Conservation (phyloP, 2,888 invertebrate genomes). For the Idaea dimidiata region DNA sequence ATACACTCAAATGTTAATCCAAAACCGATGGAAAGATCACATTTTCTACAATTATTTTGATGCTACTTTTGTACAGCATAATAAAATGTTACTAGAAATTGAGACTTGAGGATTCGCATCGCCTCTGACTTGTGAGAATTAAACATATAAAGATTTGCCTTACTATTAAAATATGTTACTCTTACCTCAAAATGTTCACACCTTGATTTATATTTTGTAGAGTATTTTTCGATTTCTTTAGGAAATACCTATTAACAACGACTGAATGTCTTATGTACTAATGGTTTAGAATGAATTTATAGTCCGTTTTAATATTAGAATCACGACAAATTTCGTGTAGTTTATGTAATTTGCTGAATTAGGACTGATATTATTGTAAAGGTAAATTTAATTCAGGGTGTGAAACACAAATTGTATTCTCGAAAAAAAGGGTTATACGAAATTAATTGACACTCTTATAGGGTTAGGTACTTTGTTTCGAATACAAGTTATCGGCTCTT, state of each 20-base stretch:
- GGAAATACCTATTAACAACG: neutral
- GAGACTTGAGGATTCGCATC: no score
- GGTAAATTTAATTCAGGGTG: conserved; percentile 49
- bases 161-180: neutral
- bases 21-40: no score
- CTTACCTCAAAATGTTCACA: neutral
- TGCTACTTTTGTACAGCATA: no score
- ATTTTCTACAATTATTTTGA: no score
- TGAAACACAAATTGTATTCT: conserved; percentile 56
- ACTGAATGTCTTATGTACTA: neutral
- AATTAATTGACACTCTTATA: neutral
- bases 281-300: neutral
- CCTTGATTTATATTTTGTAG: neutral
- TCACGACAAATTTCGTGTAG: neutral
- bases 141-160: no score
- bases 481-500: neutral
- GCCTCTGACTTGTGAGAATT: no score
- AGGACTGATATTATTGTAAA: conserved; percentile 29
- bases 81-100: no score
- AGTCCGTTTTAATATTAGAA: neutral
- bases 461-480: conserved; percentile 18
- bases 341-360: conserved; percentile 17
- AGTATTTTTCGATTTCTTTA: neutral
- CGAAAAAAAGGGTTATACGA: conserved; percentile 27
- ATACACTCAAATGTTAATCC: no score